These are phyloP conservation scores for Zoroaster sp. DNA, from an alignment of 53 echinoderm and acorn worm genomes.

Conservation along the genomic window DNA sequence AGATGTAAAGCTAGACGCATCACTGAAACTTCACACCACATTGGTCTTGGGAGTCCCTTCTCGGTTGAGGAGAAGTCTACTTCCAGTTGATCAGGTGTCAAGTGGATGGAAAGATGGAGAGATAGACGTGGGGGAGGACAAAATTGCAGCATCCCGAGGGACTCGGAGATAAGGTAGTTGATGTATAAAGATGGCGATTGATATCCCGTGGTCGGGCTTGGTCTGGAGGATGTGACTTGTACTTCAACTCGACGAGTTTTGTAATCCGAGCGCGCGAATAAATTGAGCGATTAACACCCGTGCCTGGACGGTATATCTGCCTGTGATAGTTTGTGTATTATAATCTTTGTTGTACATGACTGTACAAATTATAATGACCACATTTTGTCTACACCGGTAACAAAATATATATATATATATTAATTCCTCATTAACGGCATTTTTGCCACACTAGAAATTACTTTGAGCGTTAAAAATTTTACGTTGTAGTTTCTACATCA, in stretches of 20 bases:
- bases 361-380: too few species aligned
- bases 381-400: neutral
- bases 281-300: neutral
- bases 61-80: neutral
- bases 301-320: neutral
- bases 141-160: neutral
- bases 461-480: too few species aligned
- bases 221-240: too few species aligned
- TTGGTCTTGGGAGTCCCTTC: neutral
- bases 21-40: slow-evolving; percentile 34
- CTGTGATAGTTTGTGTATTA: too few species aligned
- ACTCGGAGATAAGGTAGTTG: neutral
- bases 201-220: neutral
- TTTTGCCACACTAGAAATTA: too few species aligned
- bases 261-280: too few species aligned
- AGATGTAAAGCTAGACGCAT: slow-evolving; percentile 2
- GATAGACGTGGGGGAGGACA: neutral
- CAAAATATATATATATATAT: too few species aligned
- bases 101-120: slow-evolving; percentile 34
- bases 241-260: neutral
- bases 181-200: neutral
- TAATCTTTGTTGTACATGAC: neutral
- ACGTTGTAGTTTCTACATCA: too few species aligned
- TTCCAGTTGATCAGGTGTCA: slow-evolving; percentile 53
- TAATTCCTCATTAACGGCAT: too few species aligned